Evolutionary conservation across 2,797 vertebrate species (phyloP).

Genomic region (Parauchenoglanis punctatus): DNA sequence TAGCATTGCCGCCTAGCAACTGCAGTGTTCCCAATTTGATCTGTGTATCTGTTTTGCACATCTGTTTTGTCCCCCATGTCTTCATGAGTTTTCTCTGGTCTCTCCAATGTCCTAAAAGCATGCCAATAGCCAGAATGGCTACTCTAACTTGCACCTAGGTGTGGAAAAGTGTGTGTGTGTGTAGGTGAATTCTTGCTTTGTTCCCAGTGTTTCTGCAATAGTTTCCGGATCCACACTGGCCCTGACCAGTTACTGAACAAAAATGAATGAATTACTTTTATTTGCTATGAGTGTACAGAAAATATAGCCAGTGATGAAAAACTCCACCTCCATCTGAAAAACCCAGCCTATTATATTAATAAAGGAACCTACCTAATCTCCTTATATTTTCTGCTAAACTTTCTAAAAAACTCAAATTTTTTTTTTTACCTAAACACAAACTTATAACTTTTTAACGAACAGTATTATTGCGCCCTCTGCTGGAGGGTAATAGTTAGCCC

Average conservation of each 20-base stretch:
- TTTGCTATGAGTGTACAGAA: neutral
- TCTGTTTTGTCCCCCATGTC: neutral
- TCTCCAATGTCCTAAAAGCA: neutral
- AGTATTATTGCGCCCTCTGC: constrained; percentile 30
- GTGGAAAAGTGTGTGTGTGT: neutral
- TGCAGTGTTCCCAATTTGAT: neutral
- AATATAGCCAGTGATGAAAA: neutral
- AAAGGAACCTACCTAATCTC: neutral
- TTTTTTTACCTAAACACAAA: neutral
- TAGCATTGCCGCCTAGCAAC: neutral
- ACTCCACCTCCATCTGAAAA: neutral
- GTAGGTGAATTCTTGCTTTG: neutral
- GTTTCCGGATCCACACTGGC: neutral
- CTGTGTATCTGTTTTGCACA: neutral
- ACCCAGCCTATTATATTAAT: neutral
- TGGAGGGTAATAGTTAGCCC: constrained; percentile 11
- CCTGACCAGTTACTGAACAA: neutral
- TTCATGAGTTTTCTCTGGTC: neutral
- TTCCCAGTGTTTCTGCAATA: neutral
- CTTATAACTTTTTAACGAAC: neutral
- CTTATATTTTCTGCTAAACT: neutral
- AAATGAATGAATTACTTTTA: neutral
- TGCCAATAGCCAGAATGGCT: neutral
- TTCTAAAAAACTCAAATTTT: no score
- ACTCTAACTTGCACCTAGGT: neutral